A percentile compares a stretch with the other conserved stretches of the same genome.
phyloP scores from a whole-genome alignment of 2,888 invertebrate species.

The Ormyrus nitidulus region DNA sequence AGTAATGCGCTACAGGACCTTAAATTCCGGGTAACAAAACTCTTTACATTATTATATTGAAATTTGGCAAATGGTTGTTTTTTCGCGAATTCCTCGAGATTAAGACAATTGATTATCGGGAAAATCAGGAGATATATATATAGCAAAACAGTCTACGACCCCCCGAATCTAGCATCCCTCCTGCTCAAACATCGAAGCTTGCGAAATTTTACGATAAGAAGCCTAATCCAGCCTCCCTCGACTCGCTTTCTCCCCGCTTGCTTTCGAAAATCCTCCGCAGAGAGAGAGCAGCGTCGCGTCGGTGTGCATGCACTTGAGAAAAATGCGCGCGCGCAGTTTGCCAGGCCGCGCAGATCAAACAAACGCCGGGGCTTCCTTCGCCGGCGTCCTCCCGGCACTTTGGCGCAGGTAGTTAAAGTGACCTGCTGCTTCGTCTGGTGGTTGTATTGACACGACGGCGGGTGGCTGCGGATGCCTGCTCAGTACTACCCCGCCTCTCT shows the following conservation, averaged over 20 bases:
- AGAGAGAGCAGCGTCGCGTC: not conserved
- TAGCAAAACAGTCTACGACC: too few species aligned
- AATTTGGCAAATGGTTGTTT: too few species aligned
- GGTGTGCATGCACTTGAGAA: constrained; percentile 29
- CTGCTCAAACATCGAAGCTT: constrained; percentile 25
- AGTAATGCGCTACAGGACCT: not conserved
- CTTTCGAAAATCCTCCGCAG: constrained; percentile 36
- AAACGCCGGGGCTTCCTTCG: constrained; percentile 8
- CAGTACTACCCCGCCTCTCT: not conserved
- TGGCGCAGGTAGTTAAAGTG: constrained; percentile 63
- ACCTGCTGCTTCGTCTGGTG: constrained; percentile 70
- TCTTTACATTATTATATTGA: too few species aligned
- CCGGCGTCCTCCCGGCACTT: constrained; percentile 35
- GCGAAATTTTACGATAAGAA: constrained; percentile 32
- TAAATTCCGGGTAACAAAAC: too few species aligned
- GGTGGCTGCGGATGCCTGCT: constrained; percentile 57
- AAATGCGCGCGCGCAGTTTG: constrained; percentile 42
- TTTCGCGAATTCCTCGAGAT: too few species aligned
- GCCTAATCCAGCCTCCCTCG: not conserved
- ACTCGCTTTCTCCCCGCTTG: not conserved
- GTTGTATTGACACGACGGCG: constrained; percentile 68
- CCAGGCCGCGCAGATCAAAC: constrained; percentile 36
- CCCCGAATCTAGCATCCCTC: not conserved
- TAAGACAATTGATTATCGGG: too few species aligned
- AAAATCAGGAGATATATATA: too few species aligned